Evolutionary conservation across 92 coral and sea anemone species (phyloP), one percentile per base, ranked within the genome.

Genomic region (Palythoa grandis): DNA sequence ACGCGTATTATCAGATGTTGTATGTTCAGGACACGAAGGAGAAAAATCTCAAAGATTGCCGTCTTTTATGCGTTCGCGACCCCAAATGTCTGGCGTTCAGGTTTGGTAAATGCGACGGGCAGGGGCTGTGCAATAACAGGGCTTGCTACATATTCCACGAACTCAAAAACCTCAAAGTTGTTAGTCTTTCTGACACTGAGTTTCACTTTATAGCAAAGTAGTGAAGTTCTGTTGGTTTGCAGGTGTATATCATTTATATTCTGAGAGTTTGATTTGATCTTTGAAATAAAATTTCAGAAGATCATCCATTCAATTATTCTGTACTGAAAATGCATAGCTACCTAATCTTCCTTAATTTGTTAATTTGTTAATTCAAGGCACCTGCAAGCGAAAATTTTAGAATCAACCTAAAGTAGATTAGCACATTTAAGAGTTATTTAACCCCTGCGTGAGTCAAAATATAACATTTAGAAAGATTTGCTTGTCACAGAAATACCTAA

Each of bases 61-160:
- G 75, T 7, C 11, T 4, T 2, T 14, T 70, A 4, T 70, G 75
- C 22, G 75, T 70, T 35, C 75, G 29, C 13, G 75, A 70, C 24
- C 52, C 75, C 15, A 70, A 70, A 70, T 70, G 75, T 24, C 19
- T 29, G n/a, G 75, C 75, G 17, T 70, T 70, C 11, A 70, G 75
- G 39, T 66, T 66, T 24, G 71, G 71, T 29, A 20, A 20, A 9
- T 66, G 71, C 14, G 29, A 20, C 71, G 3, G 1, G 8, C 22
- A 2, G 10, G 52, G 0, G 17, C 1, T 29, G 5, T 70, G 52
- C 75, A 29, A 17, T 10, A 2, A 29, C 47, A 29, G n/a, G 2
- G 50, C 17, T 38, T 70, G 75, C 20, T 70, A 29, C 13, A 70
- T 70, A 11, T 70, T 29, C 11, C 75, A 70, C 75, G 4, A 8